Base-by-base conservation (phyloP, 2,113 vertebrate genomes). In the Zosterops borbonicus region DNA sequence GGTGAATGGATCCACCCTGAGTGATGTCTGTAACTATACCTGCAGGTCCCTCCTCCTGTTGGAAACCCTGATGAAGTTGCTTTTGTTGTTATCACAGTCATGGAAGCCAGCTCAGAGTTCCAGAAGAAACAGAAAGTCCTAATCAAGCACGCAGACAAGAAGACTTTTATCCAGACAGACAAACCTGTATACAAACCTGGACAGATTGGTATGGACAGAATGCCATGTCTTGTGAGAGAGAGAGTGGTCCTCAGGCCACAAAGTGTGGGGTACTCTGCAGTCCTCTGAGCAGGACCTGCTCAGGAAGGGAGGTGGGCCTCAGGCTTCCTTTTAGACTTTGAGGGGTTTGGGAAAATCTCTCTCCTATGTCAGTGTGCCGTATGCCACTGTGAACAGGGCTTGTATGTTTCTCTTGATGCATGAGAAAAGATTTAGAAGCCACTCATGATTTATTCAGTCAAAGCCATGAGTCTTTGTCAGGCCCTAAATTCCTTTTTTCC, bases 131-230 rank as follows among this genome's bases (percentile, higher is more conserved):
- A 95, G 63, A 94, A 96, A 83, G 84, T 97, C 67, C 73, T 97
- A 37, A 89, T 97, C 84, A 97, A 84, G 59, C 84, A 80, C 0
- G 20, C 79, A 60, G 79, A 96, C 42, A 95, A 90, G 82, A 95
- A 65, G 80, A 94, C 91, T 77, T 92, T 96, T 63, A 91, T 97
- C 65, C 96, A 97, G 92, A 97, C 93, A 60, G 97, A 97, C 93
- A 97, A 95, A 87, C 79, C 92, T 50, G 89, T 96, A 50, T 97
- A 97, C 77, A 96, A 70, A 84, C 93, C 96, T 68, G 97, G 96
- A 65, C 95, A 96, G 62, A 96, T 18, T 23, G 96, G 97, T 97
- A 96, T 42, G 96, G 73, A 39, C 23, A 69, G 46, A 91, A 87
- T 65, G 33, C 21, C 39, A 25, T 24, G 10, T 16, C 29, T 83